Percentiles rank a stretch among this genome's conserved stretches.
These are phyloP conservation scores for Gymnobelideus leadbeateri DNA, from an alignment of 2,113 vertebrate species.

Conservation along the genomic window DNA sequence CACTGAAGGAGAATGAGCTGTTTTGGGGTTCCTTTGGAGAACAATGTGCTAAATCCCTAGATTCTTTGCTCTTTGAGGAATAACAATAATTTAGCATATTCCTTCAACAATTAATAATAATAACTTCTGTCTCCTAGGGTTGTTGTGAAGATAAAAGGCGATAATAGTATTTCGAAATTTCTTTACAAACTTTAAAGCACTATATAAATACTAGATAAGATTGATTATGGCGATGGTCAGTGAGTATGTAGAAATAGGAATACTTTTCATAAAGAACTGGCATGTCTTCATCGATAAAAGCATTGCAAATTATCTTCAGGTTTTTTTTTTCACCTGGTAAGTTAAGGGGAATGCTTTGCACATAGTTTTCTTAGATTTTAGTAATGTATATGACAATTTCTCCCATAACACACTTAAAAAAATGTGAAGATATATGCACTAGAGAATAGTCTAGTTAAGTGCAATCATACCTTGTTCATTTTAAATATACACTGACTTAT, in stretches of 20 bases:
- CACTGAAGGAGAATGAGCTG: neutral
- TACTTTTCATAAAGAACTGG: neutral
- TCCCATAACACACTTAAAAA: neutral
- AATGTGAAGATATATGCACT: neutral
- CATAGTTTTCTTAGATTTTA: neutral
- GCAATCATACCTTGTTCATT: neutral
- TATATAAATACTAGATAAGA: neutral
- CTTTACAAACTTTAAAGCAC: neutral
- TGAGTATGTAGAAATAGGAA: neutral
- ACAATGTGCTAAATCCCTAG: neutral
- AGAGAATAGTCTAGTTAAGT: neutral
- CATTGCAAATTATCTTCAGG: neutral
- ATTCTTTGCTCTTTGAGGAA: neutral
- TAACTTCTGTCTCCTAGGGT: neutral
- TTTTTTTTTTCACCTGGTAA: neutral
- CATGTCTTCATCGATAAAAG: neutral
- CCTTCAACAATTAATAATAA: neutral
- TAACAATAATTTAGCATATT: neutral
- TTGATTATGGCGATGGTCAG: neutral
- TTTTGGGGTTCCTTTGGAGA: neutral
- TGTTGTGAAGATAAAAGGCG: neutral
- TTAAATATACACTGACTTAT: neutral
- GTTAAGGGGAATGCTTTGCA: neutral
- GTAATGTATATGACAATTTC: neutral
- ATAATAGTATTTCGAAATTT: neutral